A percentile compares a stretch with the other conserved stretches of the same genome.
These are phyloP conservation scores for Megaceryle maxima DNA, from an alignment of 2,113 vertebrate genomes.

Conservation along the genomic window DNA sequence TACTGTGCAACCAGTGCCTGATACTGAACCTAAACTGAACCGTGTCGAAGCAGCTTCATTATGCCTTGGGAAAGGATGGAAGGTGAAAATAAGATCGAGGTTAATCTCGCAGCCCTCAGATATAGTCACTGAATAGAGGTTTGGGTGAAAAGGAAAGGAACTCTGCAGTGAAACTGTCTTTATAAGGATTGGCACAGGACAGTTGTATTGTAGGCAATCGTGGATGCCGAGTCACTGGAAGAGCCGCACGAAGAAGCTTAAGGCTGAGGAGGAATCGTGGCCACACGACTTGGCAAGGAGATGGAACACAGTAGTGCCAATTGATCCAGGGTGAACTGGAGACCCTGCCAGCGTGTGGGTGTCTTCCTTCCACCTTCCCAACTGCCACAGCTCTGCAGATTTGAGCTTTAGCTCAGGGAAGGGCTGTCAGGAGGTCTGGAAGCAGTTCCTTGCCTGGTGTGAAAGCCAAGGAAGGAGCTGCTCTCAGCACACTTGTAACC, in stretches of 20 bases:
- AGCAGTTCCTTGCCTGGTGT: background rate
- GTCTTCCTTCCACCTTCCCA: background rate
- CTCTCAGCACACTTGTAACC: background rate
- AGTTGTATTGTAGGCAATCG: background rate
- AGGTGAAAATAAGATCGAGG: background rate
- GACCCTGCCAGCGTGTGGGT: background rate
- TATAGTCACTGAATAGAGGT: background rate
- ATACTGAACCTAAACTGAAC: background rate
- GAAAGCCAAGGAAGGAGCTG: background rate
- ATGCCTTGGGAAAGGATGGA: background rate
- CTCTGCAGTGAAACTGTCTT: background rate
- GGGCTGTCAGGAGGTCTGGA: background rate
- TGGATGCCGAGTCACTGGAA: background rate
- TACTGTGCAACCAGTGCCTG: background rate
- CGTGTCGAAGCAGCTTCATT: background rate
- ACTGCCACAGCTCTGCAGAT: background rate
- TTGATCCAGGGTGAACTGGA: background rate
- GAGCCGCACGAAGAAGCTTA: background rate
- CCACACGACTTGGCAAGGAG: background rate
- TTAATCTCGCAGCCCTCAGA: background rate
- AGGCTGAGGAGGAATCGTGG: background rate
- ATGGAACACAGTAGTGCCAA: background rate
- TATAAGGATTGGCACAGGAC: background rate
- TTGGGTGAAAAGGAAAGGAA: background rate
- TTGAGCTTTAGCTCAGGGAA: too few species aligned